phyloP scores from a whole-genome alignment of 2,797 vertebrate species.

The Balearica regulorum region DNA sequence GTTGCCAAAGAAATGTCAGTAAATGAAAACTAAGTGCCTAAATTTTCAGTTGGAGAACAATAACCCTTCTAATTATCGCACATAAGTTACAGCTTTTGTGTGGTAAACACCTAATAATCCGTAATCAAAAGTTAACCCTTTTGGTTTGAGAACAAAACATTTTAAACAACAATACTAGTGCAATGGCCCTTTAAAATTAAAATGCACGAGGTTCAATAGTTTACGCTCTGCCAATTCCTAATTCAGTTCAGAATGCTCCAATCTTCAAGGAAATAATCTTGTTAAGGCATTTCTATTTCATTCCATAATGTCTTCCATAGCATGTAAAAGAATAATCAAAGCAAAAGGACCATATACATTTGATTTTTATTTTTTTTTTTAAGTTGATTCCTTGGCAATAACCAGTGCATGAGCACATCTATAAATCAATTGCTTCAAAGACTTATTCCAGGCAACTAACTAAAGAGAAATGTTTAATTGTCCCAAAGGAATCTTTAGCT shows the following conservation, averaged over 20 bases:
- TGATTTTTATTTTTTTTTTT: background rate
- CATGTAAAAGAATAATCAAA: background rate
- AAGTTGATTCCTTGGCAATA: background rate
- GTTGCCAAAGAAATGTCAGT: slow-evolving; percentile 69
- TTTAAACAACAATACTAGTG: background rate
- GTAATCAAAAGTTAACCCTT: slow-evolving; percentile 8
- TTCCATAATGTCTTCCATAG: background rate
- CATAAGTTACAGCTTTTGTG: background rate
- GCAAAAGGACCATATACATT: background rate
- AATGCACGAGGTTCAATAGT: background rate
- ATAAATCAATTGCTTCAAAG: background rate
- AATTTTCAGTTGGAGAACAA: slow-evolving; percentile 48
- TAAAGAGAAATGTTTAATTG: background rate
- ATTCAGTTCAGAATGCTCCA: background rate
- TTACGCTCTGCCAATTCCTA: background rate
- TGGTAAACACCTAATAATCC: slow-evolving; percentile 34
- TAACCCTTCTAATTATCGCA: slow-evolving; percentile 51
- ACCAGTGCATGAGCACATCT: background rate
- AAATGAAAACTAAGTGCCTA: slow-evolving; percentile 54
- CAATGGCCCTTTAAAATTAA: slow-evolving; percentile 34
- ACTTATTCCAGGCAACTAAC: background rate
- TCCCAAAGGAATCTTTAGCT: background rate
- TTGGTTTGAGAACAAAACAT: background rate
- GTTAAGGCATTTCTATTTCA: background rate
- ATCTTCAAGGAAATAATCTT: background rate